Percentiles rank a stretch among this genome's conserved stretches.
Evolutionary conservation across 2,113 vertebrate genomes (phyloP).

Genomic region (Datnioides undecimradiatus): DNA sequence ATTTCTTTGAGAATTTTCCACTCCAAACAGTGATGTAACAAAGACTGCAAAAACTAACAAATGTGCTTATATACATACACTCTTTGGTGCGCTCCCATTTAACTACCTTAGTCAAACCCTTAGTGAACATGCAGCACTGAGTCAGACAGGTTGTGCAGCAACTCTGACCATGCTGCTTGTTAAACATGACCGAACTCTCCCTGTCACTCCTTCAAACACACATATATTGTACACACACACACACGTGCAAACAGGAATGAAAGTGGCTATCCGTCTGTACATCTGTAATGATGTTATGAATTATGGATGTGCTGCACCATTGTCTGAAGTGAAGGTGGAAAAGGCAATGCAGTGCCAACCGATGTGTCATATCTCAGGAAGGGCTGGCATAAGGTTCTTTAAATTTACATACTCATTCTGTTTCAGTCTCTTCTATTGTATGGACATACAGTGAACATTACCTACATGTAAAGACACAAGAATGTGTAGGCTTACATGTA

Average conservation of each 20-base stretch:
- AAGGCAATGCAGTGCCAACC: constrained; percentile 43
- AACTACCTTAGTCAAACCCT: constrained; percentile 35
- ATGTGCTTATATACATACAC: neutral
- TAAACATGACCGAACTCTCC: constrained; percentile 31
- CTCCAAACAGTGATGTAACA: constrained; percentile 4
- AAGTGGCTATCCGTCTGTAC: constrained; percentile 41
- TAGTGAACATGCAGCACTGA: constrained; percentile 41
- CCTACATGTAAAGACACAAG: neutral
- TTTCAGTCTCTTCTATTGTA: neutral
- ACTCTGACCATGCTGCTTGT: constrained; percentile 36
- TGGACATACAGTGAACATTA: neutral
- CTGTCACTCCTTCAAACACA: neutral
- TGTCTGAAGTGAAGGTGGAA: constrained; percentile 63
- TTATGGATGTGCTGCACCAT: constrained; percentile 76
- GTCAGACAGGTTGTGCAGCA: constrained; percentile 28
- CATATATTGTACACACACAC: neutral
- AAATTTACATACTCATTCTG: neutral
- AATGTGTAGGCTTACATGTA: neutral
- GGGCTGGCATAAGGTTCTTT: neutral
- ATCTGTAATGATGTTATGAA: constrained; percentile 72
- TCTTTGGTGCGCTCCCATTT: constrained; percentile 5
- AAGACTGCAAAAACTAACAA: neutral
- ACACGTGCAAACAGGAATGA: constrained; percentile 36
- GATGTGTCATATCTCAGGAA: constrained; percentile 39
- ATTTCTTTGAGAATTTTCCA: constrained; percentile 3